Conservation (phyloP, 2,888 invertebrate genomes). For the Antitype chi region DNA sequence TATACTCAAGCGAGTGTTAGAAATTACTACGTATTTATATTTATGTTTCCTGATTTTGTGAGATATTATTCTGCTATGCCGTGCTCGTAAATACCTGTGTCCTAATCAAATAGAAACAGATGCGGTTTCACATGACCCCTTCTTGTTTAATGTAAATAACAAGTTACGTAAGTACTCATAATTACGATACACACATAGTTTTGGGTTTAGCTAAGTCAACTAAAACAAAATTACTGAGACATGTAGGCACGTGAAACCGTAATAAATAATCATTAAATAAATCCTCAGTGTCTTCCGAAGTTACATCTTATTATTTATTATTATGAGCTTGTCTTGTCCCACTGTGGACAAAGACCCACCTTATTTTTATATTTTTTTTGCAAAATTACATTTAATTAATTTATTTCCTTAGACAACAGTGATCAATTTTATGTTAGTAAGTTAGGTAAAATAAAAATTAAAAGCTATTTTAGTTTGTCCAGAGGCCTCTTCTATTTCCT, state of each 20-base stretch:
- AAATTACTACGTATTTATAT: neutral
- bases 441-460: too few relatives aligned
- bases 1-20: neutral
- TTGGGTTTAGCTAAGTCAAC: slow-evolving; percentile 20
- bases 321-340: too few relatives aligned
- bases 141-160: slow-evolving; percentile 34
- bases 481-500: too few relatives aligned
- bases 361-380: too few relatives aligned
- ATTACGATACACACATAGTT: slow-evolving; percentile 34
- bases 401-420: too few relatives aligned
- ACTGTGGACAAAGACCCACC: too few relatives aligned
- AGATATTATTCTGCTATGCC: neutral
- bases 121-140: slow-evolving; percentile 21
- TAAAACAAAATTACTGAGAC: slow-evolving; percentile 30
- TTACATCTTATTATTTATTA: neutral
- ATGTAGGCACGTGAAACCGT: neutral
- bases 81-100: slow-evolving; percentile 3
- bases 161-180: slow-evolving; percentile 29
- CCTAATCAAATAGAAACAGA: slow-evolving; percentile 36
- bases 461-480: too few relatives aligned
- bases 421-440: too few relatives aligned
- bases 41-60: neutral
- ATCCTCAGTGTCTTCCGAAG: neutral
- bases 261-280: slow-evolving; percentile 5
- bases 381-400: too few relatives aligned